A percentile compares a stretch with the other conserved stretches of the same genome.
phyloP scores from a whole-genome alignment of 1,140 invertebrate genomes.

The Drosophila kurseongensis region DNA sequence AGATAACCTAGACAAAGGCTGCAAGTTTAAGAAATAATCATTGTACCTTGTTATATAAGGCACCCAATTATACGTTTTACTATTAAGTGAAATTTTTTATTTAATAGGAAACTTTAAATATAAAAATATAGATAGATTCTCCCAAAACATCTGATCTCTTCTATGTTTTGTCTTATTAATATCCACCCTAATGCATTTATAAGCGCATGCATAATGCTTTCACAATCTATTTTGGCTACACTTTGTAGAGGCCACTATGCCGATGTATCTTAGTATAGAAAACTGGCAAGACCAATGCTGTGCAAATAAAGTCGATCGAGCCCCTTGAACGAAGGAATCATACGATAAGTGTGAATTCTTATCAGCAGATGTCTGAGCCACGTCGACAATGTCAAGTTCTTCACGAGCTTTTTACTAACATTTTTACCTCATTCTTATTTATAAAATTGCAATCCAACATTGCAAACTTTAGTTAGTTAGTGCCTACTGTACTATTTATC shows the following conservation, averaged over 20 bases:
- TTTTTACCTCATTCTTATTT: neutral
- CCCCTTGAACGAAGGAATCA: constrained; percentile 8
- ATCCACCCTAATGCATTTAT: neutral
- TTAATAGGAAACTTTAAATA: too few species aligned
- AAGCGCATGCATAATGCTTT: neutral
- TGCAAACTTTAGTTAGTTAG: neutral
- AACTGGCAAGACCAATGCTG: neutral
- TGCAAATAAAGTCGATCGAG: neutral
- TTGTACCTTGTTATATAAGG: too few species aligned
- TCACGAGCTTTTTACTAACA: neutral
- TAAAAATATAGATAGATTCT: too few species aligned
- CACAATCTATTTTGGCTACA: constrained; percentile 20
- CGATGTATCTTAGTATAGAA: neutral
- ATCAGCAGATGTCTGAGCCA: constrained; percentile 25
- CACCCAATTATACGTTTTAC: too few species aligned
- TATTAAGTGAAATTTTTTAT: too few species aligned
- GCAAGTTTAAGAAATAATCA: too few species aligned
- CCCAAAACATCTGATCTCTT: too few species aligned
- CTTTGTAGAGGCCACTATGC: neutral
- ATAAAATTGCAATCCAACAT: neutral
- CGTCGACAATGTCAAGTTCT: constrained; percentile 11
- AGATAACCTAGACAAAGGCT: neutral
- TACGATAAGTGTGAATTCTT: constrained; percentile 37
- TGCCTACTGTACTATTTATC: constrained; percentile 26
- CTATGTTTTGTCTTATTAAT: neutral